Base-by-base conservation (phyloP, 92 coral and sea anemone genomes). In the Paragorgia papillata region DNA sequence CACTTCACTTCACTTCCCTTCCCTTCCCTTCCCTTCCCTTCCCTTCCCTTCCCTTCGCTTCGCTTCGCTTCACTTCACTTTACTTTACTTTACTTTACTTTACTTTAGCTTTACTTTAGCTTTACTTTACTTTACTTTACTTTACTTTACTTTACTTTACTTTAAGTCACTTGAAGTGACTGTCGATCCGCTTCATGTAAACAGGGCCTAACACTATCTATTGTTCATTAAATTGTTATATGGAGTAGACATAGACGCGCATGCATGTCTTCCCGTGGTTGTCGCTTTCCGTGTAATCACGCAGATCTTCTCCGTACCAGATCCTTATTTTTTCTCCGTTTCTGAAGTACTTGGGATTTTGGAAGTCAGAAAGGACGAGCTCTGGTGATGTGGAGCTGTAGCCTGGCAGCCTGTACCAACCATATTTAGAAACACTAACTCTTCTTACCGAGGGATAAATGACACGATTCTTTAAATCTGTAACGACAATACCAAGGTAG, bases 241-340 rank as follows among this genome's bases (percentile, higher is more conserved):
- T 37, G n/a, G n/a, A 46, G 62, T 49, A 17, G 3, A 51, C 58
- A 51, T 17, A 51, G 58, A 51, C n/a, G 7, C 17, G 5, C 58
- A 51, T 51, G 26, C 58, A 51, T 51, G 58, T 51, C 20, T 22
- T 51, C 17, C 58, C 58, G n/a, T 51, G 58, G 31, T 56, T 56
- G 9, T 56, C 30, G 17, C 9, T 15, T 3, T 56, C 62, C 1
- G 3, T 22, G 30, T 22, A 7, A 56, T 22, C 30, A 22, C 1
- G 3, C 13, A 56, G 62, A 56, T 56, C 62, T 56, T 56, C 62
- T 56, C 31, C 62, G 33, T 56, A 56, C 30, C 62, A 56, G 33
- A 56, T 22, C 62, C 31, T 56, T 31, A 56, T 9, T 4, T 3
- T 56, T 3, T 56, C 30, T 13, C 30, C 30, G 30, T 9, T 6